phyloP scores from a whole-genome alignment of 2,888 invertebrate genomes.

The Tetheella fluctuosa region DNA sequence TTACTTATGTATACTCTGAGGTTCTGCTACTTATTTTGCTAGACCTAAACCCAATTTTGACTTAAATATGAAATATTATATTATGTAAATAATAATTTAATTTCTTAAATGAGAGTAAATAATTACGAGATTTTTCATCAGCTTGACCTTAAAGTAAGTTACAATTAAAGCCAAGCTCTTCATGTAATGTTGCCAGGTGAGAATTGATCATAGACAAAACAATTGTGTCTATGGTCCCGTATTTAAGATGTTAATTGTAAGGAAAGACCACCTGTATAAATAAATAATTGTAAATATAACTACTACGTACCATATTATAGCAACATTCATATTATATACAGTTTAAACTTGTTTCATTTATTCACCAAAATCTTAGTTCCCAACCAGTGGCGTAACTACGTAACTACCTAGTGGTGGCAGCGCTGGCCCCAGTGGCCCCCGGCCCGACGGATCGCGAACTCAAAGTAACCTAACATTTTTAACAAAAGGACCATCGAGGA shows the following conservation, averaged over 20 bases:
- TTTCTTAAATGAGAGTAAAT: neutral
- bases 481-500: no score
- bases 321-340: slow-evolving; percentile 43
- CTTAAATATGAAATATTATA: no score
- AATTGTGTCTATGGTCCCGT: slow-evolving; percentile 22
- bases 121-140: neutral
- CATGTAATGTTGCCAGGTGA: neutral
- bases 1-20: no score
- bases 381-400: neutral
- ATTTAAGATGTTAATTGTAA: slow-evolving; percentile 21
- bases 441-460: no score
- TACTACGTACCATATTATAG: slow-evolving; percentile 41
- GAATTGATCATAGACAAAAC: neutral
- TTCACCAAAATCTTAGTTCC: neutral
- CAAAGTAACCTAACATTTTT: no score
- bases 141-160: neutral
- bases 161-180: neutral
- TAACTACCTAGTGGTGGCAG: no score
- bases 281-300: slow-evolving; percentile 31
- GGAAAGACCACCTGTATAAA: slow-evolving; percentile 26
- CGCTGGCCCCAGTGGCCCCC: no score
- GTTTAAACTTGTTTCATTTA: slow-evolving; percentile 36
- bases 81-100: neutral
- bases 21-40: no score
- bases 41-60: no score